Evolutionary conservation across 2,888 invertebrate species (phyloP), one percentile per base, ranked within the genome.

Genomic region (Copidosoma aretas): DNA sequence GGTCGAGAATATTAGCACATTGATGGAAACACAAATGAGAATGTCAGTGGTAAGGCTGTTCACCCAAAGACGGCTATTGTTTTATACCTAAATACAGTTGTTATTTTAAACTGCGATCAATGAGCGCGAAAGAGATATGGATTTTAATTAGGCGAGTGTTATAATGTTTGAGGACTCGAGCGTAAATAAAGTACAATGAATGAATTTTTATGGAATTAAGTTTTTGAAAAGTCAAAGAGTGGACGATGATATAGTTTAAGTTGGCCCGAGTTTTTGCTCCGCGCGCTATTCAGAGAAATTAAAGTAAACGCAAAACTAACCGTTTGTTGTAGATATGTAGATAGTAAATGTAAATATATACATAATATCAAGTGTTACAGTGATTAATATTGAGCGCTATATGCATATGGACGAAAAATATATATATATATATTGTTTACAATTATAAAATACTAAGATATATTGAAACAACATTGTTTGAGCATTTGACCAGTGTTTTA

Each of bases 291-390:
- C 49, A 71, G 64, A 70, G 17, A 46, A 67, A 63, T 62, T 62
- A 64, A 73, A 74, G 67, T 46, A 73, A 76, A 77, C 73, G 75
- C 77, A 79, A 76, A 76, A 77, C 78, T 82, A 82, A 83, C 78
- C 78, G 80, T 82, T 83, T 82, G 81, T 83, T 80, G 83, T 83
- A 83, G 83, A 83, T 83, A 83, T 83, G 83, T 83, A 83, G 83
- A 83, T 83, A 83, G 80, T 82, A 73, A 78, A 80, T 82, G 82
- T 81, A 82, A 80, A 81, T 82, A 82, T 77, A 78, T 78, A 75
- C 74, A 79, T 78, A 77, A 74, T 71, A 65, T 73, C 75, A 61
- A 74, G 76, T 78, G 76, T 78, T 79, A 74, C 71, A 69, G 73
- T 77, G 71, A 78, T 75, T 79, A 74, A 75, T 77, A 71, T 67